Evolutionary conservation across 2,113 vertebrate genomes (phyloP).

Genomic region (Nesoenas mayeri): DNA sequence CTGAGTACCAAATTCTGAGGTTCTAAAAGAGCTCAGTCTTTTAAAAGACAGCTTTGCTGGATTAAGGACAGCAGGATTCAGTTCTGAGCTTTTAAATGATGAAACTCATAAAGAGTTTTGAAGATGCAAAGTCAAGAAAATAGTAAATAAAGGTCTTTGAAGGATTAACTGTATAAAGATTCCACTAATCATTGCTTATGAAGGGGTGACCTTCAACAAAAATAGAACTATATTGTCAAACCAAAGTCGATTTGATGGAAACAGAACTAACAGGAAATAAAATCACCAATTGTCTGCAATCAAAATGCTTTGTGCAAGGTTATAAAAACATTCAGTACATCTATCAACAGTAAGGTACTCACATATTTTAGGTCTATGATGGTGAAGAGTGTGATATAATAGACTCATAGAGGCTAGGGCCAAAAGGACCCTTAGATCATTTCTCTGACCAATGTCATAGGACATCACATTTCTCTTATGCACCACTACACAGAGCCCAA

Average conservation of each 20-base stretch:
- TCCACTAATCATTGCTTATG: slow-evolving; percentile 49
- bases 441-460: neutral
- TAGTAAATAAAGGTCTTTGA: slow-evolving; percentile 49
- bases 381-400: neutral
- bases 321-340: slow-evolving; percentile 45
- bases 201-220: slow-evolving; percentile 59
- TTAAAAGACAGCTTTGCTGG: neutral
- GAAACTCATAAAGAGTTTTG: slow-evolving; percentile 31
- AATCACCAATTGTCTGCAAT: slow-evolving; percentile 41
- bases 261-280: slow-evolving; percentile 50
- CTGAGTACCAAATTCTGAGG: neutral
- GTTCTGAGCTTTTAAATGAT: slow-evolving; percentile 5
- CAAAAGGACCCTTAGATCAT: neutral
- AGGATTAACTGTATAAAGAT: slow-evolving; percentile 42
- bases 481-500: neutral
- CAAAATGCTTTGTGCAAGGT: slow-evolving; percentile 49
- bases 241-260: slow-evolving; percentile 27
- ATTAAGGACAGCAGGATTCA: neutral
- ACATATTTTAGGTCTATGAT: slow-evolving; percentile 16
- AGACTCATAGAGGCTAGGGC: neutral
- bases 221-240: slow-evolving; percentile 41
- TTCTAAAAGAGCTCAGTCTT: neutral
- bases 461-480: neutral
- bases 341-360: neutral
- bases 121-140: slow-evolving; percentile 42